Percentiles rank a stretch among this genome's conserved stretches.
Conservation (phyloP, 2,888 invertebrate genomes). For the Meandrusa payeni region DNA sequence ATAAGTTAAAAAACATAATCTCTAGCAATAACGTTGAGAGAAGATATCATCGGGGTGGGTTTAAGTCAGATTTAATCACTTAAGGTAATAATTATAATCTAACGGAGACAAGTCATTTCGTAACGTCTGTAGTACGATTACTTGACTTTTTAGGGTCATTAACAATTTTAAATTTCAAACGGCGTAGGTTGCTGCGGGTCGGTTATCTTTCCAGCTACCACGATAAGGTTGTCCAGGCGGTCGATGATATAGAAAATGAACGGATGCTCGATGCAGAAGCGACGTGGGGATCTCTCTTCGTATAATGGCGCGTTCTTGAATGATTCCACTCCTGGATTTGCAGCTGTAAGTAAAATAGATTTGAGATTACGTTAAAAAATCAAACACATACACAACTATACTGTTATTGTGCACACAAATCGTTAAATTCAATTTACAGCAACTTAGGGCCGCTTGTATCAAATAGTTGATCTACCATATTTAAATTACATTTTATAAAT, state of each 20-base stretch:
- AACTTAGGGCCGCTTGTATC: too few species aligned
- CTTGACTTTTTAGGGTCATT: too few species aligned
- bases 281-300: conserved; percentile 43
- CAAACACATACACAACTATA: too few species aligned
- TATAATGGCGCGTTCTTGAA: conserved; percentile 56
- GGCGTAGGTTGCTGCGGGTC: conserved; percentile 66
- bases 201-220: conserved; percentile 81
- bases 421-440: too few species aligned
- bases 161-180: conserved; percentile 47
- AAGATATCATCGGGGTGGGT: conserved; percentile 7
- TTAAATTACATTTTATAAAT: too few species aligned
- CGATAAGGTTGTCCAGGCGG: conserved; percentile 76
- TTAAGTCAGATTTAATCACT: too few species aligned
- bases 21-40: not conserved
- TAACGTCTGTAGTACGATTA: too few species aligned
- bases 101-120: conserved; percentile 12
- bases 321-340: conserved; percentile 42
- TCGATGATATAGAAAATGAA: conserved; percentile 84
- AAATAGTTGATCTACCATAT: too few species aligned
- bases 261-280: conserved; percentile 80
- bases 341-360: conserved; percentile 44
- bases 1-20: conserved; percentile 1
- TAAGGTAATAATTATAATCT: too few species aligned
- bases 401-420: too few species aligned
- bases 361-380: too few species aligned